A percentile compares a stretch with the other conserved stretches of the same genome.
Conservation (phyloP, 1,140 invertebrate genomes). For the Paraescarpia echinospica region DNA sequence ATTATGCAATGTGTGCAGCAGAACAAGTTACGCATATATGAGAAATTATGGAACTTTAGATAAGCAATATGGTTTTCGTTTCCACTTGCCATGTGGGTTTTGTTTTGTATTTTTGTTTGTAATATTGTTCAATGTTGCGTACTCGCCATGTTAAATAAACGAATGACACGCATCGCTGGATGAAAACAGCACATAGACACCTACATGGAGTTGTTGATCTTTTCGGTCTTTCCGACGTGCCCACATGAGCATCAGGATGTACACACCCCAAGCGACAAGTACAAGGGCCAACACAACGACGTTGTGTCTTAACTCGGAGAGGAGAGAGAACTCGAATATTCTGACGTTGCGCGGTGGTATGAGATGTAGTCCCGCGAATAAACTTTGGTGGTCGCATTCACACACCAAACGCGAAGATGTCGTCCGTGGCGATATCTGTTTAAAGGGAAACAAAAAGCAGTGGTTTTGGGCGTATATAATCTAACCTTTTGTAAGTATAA, state of each 20-base stretch:
- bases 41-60: no score
- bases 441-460: no score
- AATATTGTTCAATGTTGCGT: no score
- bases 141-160: neutral
- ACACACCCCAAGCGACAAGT: neutral
- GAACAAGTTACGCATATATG: no score
- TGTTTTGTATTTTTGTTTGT: no score
- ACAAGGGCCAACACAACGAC: neutral
- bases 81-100: no score
- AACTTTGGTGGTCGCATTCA: neutral
- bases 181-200: neutral
- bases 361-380: neutral
- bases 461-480: no score
- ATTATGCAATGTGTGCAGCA: no score
- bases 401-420: neutral
- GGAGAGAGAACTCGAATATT: neutral
- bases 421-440: neutral
- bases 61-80: no score
- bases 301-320: neutral
- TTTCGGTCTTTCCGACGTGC: neutral
- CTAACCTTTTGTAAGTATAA: no score
- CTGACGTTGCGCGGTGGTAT: neutral
- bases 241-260: neutral
- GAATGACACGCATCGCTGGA: neutral
- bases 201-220: neutral